Evolutionary conservation across 2,797 vertebrate genomes (phyloP).

Genomic region (Denticeps clupeoides): DNA sequence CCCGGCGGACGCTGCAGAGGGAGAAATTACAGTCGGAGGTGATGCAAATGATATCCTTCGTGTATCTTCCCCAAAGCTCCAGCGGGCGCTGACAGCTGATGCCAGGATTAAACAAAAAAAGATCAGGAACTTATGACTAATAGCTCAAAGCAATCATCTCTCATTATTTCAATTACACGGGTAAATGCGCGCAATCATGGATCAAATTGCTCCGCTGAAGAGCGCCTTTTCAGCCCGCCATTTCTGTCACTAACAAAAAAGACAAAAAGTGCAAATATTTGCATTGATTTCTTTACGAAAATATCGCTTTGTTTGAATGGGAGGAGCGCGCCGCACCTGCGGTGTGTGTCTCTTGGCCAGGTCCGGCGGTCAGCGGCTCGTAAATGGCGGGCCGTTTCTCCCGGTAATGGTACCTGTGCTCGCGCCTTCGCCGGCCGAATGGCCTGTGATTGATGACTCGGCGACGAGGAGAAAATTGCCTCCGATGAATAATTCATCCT

Average conservation of each 20-base stretch:
- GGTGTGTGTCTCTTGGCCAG: slow-evolving; percentile 35
- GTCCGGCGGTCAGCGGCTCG: slow-evolving; percentile 42
- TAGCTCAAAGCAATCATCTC: slow-evolving; percentile 94
- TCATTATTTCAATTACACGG: slow-evolving; percentile 96
- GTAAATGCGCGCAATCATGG: slow-evolving; percentile 94
- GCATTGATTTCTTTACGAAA: slow-evolving; percentile 78
- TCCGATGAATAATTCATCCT: slow-evolving; percentile 90
- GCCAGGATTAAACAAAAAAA: slow-evolving; percentile 90
- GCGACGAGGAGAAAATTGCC: slow-evolving; percentile 89
- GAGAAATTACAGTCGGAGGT: slow-evolving; percentile 88
- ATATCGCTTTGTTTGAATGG: slow-evolving; percentile 79
- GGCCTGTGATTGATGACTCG: slow-evolving; percentile 89
- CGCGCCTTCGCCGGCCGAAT: slow-evolving; percentile 74
- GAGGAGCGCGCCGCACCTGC: slow-evolving; percentile 62
- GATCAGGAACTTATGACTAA: slow-evolving; percentile 94
- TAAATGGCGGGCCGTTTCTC: slow-evolving; percentile 67
- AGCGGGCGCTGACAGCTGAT: slow-evolving; percentile 86
- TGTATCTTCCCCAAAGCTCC: slow-evolving; percentile 83
- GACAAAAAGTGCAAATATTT: slow-evolving; percentile 86
- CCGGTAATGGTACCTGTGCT: slow-evolving; percentile 76
- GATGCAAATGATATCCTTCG: slow-evolving; percentile 90
- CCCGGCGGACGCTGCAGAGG: slow-evolving; percentile 69
- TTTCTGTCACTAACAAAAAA: slow-evolving; percentile 68
- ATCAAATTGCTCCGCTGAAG: slow-evolving; percentile 88
- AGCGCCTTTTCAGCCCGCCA: slow-evolving; percentile 79